Conservation (phyloP, 64 coral and sea anemone genomes). For the Stichodactyla helianthus region DNA sequence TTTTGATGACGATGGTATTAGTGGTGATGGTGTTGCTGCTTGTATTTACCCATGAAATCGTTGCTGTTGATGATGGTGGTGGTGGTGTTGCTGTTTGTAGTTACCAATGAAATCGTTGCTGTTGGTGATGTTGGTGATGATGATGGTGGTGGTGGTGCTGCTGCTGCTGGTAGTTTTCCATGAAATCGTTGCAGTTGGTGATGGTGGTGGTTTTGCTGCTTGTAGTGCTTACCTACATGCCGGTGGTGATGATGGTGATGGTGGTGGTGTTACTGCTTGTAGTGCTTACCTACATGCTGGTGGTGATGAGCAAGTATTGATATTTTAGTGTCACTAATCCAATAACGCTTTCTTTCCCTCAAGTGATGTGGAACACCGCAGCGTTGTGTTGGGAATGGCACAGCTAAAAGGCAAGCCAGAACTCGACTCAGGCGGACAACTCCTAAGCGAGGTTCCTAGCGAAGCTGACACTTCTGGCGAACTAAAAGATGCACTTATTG, state of each 20-base stretch:
- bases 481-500: slow-evolving; percentile 68
- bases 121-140: too few relatives aligned
- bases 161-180: too few relatives aligned
- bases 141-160: neutral
- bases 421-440: slow-evolving; percentile 6
- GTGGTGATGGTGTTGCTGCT: too few relatives aligned
- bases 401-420: slow-evolving; percentile 77
- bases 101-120: too few relatives aligned
- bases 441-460: slow-evolving; percentile 32
- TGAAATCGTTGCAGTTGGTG: neutral
- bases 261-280: too few relatives aligned
- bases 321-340: too few relatives aligned
- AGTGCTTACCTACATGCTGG: too few relatives aligned
- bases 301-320: neutral
- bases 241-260: neutral
- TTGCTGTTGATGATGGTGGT: neutral
- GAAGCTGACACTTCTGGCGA: slow-evolving; percentile 53
- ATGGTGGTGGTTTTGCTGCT: too few relatives aligned
- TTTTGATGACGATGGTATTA: too few relatives aligned
- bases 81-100: too few relatives aligned
- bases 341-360: neutral
- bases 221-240: too few relatives aligned
- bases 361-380: slow-evolving; percentile 83
- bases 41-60: too few relatives aligned
- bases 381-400: slow-evolving; percentile 85